phyloP scores from a whole-genome alignment of 2,888 invertebrate genomes.

The Cryptophagus acutangulus region DNA sequence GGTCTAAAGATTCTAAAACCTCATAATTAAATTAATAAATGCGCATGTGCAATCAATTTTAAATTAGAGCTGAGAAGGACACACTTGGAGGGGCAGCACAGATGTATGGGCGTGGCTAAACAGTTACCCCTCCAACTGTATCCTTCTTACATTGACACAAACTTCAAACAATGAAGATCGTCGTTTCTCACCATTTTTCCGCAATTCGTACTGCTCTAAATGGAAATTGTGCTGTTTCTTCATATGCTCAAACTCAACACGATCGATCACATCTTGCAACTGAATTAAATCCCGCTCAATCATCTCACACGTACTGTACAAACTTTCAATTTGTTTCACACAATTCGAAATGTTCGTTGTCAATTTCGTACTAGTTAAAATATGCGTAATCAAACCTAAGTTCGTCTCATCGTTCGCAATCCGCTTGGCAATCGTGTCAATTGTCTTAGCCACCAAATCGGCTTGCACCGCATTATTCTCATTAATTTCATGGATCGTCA shows the following conservation, averaged over 20 bases:
- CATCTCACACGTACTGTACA: constrained; percentile 57
- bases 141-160: too few species aligned
- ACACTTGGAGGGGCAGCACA: too few species aligned
- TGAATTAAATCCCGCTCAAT: constrained; percentile 61
- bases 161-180: background rate
- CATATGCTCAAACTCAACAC: constrained; percentile 63
- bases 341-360: constrained; percentile 50
- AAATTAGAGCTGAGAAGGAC: background rate
- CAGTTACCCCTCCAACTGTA: too few species aligned
- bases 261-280: constrained; percentile 66
- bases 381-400: constrained; percentile 35
- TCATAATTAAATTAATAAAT: background rate
- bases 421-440: constrained; percentile 43
- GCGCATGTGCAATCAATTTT: background rate
- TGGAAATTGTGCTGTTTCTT: constrained; percentile 69
- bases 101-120: too few species aligned
- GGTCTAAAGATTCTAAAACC: constrained; percentile 44
- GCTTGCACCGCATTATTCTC: constrained; percentile 64
- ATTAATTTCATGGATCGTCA: constrained; percentile 61
- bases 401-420: constrained; percentile 36
- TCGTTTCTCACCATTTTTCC: constrained; percentile 58
- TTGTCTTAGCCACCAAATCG: constrained; percentile 51
- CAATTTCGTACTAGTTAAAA: constrained; percentile 39
- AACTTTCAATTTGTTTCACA: constrained; percentile 50
- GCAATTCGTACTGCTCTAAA: constrained; percentile 56